Evolutionary conservation across 1,140 invertebrate genomes (phyloP), one percentile per base, ranked within the genome.

Genomic region (Drosophila oshimai): DNA sequence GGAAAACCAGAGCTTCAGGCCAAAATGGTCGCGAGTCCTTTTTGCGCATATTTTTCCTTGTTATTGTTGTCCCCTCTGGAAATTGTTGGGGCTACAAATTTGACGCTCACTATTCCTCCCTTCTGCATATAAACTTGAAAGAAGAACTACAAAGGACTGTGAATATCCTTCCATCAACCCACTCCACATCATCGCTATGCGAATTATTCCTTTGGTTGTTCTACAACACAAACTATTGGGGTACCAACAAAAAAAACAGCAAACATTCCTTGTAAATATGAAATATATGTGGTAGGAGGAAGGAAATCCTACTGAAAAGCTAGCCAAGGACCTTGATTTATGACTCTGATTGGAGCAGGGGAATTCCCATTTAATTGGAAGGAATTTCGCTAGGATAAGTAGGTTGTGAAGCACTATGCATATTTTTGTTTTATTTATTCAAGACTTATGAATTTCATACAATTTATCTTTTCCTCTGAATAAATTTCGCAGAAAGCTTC

Each of bases 211-310:
- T 39, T 81, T 67, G 65, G 51, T 81, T 71, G 68, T 37, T 51
- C 51, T 42, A 36, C 39, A 76, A 53, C 76, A 60, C 39, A 37
- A 81, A 80, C 57, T 80, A 80, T 65, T 75, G 36, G 24, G 49
- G 20, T 45, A 36, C 42, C 28, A 28, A 15, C 42, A 31, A 28
- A 15, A 15, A 54, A 28, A 62, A 33, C 20, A 33, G 31, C 12
- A 26, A 39, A 29, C 70, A 75, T 51, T 37, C 49, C 50, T 68
- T 33, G 64, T 36, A 64, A 60, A 70, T 41, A 69, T 73, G 47
- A 80, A 81, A 41, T 67, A 41, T 67, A 34, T 41, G 17, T n/a
- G 29, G 18, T 29, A 29, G 26, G 9, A 10, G 28, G 31, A 24
- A 24, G 20, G 12, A 44, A 36, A 44, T 28, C 28, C 18, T 36